Evolutionary conservation across 2,113 vertebrate species (phyloP).

Genomic region (Ancistrus triradiatus): DNA sequence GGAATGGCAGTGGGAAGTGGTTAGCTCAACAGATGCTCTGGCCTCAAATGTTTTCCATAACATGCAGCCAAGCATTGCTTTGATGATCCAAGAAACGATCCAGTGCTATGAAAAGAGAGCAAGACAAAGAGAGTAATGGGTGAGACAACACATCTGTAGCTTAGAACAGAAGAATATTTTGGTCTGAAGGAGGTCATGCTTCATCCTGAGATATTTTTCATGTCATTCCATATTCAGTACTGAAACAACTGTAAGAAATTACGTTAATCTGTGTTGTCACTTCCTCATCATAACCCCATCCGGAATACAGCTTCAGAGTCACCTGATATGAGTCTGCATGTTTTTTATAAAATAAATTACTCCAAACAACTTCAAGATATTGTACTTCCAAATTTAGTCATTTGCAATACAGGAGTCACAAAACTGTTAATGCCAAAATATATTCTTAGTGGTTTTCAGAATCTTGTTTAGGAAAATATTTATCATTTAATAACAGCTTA

Average conservation of each 20-base stretch:
- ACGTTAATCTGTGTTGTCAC: constrained; percentile 56
- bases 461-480: too few species aligned
- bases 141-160: constrained; percentile 20
- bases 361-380: too few species aligned
- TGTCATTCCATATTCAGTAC: constrained; percentile 46
- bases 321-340: constrained; percentile 11
- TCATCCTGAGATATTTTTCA: constrained; percentile 55
- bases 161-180: constrained; percentile 23
- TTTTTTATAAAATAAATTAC: background rate
- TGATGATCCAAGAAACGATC: constrained; percentile 45
- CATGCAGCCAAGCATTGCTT: constrained; percentile 43
- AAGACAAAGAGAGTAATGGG: constrained; percentile 12
- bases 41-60: constrained; percentile 47
- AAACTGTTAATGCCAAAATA: too few species aligned
- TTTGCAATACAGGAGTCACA: too few species aligned
- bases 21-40: constrained; percentile 53
- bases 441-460: too few species aligned
- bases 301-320: too few species aligned
- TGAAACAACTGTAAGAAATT: constrained; percentile 53
- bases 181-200: constrained; percentile 23
- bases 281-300: constrained; percentile 24
- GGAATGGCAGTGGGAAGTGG: constrained; percentile 16
- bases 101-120: background rate
- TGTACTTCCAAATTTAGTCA: too few species aligned
- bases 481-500: too few species aligned